A percentile compares a stretch with the other conserved stretches of the same genome.
These are phyloP conservation scores for Orycteropus afer DNA, from an alignment of 2,113 vertebrate genomes.

Conservation along the genomic window DNA sequence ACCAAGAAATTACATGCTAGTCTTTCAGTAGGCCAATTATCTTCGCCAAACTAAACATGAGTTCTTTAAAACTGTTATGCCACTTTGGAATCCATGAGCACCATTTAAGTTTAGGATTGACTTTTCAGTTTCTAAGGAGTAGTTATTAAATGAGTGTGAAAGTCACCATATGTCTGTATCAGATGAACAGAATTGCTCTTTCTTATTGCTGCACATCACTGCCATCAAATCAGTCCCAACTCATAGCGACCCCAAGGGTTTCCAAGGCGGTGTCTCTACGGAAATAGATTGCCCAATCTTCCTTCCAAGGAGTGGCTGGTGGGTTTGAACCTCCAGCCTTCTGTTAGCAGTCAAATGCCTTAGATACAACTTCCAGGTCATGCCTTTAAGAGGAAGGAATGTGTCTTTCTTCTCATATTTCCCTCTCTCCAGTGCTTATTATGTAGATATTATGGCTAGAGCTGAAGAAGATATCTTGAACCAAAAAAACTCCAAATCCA, in stretches of 20 bases:
- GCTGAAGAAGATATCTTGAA: not conserved
- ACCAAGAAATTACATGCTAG: not conserved
- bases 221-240: too few species aligned
- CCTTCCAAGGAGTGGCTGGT: too few species aligned
- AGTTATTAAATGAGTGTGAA: not conserved
- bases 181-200: not conserved
- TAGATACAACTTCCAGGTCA: not conserved
- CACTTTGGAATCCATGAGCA: not conserved
- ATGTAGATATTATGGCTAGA: not conserved
- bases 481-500: too few species aligned
- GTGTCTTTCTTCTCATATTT: not conserved
- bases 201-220: not conserved
- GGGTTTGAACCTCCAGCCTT: too few species aligned
- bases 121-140: not conserved
- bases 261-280: too few species aligned
- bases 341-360: too few species aligned
- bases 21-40: conserved; percentile 5
- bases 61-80: conserved; percentile 35
- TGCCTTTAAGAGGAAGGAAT: not conserved
- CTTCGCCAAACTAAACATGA: conserved; percentile 63
- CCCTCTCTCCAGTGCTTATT: not conserved
- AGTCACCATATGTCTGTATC: not conserved
- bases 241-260: too few species aligned
- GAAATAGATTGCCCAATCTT: too few species aligned
- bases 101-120: not conserved